Percentiles rank a stretch among this genome's conserved stretches.
Conservation (phyloP, 2,888 invertebrate species). For the Andrena marginata region DNA sequence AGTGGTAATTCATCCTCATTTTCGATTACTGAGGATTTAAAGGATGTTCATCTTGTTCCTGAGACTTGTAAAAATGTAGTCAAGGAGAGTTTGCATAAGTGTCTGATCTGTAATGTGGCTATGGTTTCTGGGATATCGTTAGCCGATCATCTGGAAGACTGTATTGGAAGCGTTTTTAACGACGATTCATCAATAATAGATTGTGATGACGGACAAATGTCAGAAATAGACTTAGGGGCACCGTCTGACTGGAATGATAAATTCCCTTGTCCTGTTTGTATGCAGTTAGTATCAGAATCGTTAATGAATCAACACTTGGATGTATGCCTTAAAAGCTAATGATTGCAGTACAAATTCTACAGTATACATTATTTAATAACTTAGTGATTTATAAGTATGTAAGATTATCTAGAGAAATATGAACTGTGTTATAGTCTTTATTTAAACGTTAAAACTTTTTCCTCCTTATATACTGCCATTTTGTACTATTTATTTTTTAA, state of each 20-base stretch:
- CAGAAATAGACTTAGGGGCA: slow-evolving; percentile 57
- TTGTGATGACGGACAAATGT: slow-evolving; percentile 77
- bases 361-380: neutral
- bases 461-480: neutral
- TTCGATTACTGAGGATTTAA: slow-evolving; percentile 13
- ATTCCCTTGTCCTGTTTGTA: slow-evolving; percentile 88
- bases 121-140: slow-evolving; percentile 75
- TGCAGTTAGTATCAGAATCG: slow-evolving; percentile 85
- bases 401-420: neutral
- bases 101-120: slow-evolving; percentile 76
- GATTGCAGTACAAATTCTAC: slow-evolving; percentile 4
- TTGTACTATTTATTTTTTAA: slow-evolving; percentile 26
- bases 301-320: slow-evolving; percentile 88
- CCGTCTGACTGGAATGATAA: slow-evolving; percentile 80
- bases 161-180: slow-evolving; percentile 83
- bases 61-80: neutral
- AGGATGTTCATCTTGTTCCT: neutral
- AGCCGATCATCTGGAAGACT: slow-evolving; percentile 85
- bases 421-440: slow-evolving; percentile 5
- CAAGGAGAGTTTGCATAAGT: slow-evolving; percentile 58
- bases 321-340: slow-evolving; percentile 78
- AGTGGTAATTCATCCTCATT: slow-evolving; percentile 26
- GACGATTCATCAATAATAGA: slow-evolving; percentile 66
- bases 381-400: neutral
- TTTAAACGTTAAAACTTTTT: slow-evolving; percentile 13